Base-by-base conservation (phyloP, 2,797 vertebrate species). In the Poliocrania exsul region DNA sequence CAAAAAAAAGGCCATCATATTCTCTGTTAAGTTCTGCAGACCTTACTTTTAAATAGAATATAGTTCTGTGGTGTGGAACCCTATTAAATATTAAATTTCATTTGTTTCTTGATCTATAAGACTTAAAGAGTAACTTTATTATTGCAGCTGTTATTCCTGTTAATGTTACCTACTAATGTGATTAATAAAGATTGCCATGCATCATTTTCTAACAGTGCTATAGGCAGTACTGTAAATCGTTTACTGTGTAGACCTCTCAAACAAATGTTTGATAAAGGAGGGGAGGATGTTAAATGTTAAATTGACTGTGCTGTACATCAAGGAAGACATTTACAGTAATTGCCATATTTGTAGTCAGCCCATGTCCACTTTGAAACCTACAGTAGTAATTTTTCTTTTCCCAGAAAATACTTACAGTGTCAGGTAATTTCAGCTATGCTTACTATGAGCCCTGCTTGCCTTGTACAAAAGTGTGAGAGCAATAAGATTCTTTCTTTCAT, bases 301-400 rank as follows among this genome's bases (percentile, higher is more conserved):
- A 97, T 94, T 92, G 94, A 90, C 92, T 94, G 70, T 67, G 88
- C 89, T 82, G 86, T 95, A 90, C 58, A 74, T 96, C 90, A 97
- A 90, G 80, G 28, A 58, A 94, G 95, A 89, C 90, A 89, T 96
- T 95, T 92, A 92, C 50, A 92, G 88, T 90, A 81, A 77, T 93
- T 91, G 90, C 86, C 40, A 7, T 96, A 88, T 97, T 96, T 94
- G 92, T 79, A 96, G 86, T 95, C 96, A 95, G 88, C 35, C 75
- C 66, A 28, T 96, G 95, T 96, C 96, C 93, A 92, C 86, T 95
- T 90, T 58, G 54, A 95, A 96, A 96, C n/a, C 58, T 69, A 54
- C 38, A 72, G 82, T 28, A 73, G 42, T 84, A 81, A 91, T 97
- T 95, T 93, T 93, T 95, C 94, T 95, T 92, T 93, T 97, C 93